phyloP scores from a whole-genome alignment of 2,888 invertebrate genomes.

The Subacronicta megacephala region DNA sequence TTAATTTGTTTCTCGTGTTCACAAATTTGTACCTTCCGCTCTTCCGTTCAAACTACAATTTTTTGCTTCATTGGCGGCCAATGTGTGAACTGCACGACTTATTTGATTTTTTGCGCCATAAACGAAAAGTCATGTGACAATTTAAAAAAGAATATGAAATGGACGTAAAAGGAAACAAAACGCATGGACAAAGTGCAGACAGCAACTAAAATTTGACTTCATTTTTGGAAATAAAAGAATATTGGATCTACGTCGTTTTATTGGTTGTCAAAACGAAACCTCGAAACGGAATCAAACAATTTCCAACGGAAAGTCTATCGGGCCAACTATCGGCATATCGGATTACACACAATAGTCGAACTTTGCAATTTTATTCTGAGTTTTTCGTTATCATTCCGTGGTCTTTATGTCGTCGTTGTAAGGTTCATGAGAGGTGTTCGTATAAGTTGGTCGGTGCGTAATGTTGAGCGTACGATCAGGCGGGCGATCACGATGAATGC shows the following conservation, averaged over 20 bases:
- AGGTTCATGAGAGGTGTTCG: slow-evolving; percentile 57
- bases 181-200: slow-evolving; percentile 48
- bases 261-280: slow-evolving; percentile 71
- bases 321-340: slow-evolving; percentile 81
- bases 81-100: slow-evolving; percentile 53
- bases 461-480: slow-evolving; percentile 80
- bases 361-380: slow-evolving; percentile 65
- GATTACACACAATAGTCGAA: slow-evolving; percentile 81
- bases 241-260: slow-evolving; percentile 54
- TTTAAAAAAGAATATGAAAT: slow-evolving; percentile 50
- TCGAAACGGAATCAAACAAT: slow-evolving; percentile 80
- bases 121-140: slow-evolving; percentile 50
- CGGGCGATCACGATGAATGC: slow-evolving; percentile 88
- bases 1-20: slow-evolving; percentile 87
- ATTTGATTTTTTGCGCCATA: slow-evolving; percentile 45
- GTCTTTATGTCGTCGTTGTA: slow-evolving; percentile 63
- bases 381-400: slow-evolving; percentile 52
- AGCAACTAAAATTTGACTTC: slow-evolving; percentile 50
- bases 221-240: slow-evolving; percentile 50
- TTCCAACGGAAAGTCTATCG: slow-evolving; percentile 77
- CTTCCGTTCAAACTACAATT: slow-evolving; percentile 66
- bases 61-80: slow-evolving; percentile 56
- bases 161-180: slow-evolving; percentile 48
- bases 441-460: slow-evolving; percentile 73
- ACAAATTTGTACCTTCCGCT: slow-evolving; percentile 84